Evolutionary conservation across 1,140 invertebrate species (phyloP), one percentile per base, ranked within the genome.

Genomic region (Platorchestia sp.): DNA sequence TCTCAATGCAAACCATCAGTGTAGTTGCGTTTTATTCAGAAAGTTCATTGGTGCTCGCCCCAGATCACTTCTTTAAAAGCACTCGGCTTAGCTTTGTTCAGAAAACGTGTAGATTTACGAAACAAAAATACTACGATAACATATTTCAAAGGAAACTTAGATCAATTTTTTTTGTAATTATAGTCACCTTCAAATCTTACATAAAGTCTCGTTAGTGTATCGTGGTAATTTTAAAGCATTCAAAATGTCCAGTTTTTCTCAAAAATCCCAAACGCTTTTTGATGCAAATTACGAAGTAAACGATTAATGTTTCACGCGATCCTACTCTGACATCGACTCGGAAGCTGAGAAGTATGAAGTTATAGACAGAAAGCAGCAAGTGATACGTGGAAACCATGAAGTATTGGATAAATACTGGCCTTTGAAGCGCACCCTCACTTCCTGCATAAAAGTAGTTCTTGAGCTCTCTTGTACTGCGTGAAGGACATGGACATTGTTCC

Each of bases 401-500:
- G 47, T 19, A 75, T 75, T 75, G 59, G 59, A 75, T 75, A 75
- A 22, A 93, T 93, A 93, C 91, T 93, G 91, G 91, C 91, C 91
- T 93, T 93, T 93, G 91, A 45, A n/a, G 41, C 45, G 43, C 19
- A 47, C 10, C n/a, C 40, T 93, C 45, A n/a, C 22, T 47, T 93
- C 40, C 43, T 44, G 91, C 91, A 93, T 44, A 93, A 93, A 27
- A 93, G 91, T 10, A 93, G 91, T n/a, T 93, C 45, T 93, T 93
- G 91, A 47, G 91, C 91, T 45, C 40, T 93, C 45, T 93, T 93
- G 91, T 45, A 93, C 45, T 93, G 91, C 91, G 10, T 45, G 91
- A 93, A 93, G 45, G 91, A 93, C 91, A 93, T 93, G 36, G 91
- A 93, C 45, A 93, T 44, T 5, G 91, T 93, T 40, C 91, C 91